Evolutionary conservation across 2,797 vertebrate species (phyloP).

Genomic region (Melanotaenia trifasciata): DNA sequence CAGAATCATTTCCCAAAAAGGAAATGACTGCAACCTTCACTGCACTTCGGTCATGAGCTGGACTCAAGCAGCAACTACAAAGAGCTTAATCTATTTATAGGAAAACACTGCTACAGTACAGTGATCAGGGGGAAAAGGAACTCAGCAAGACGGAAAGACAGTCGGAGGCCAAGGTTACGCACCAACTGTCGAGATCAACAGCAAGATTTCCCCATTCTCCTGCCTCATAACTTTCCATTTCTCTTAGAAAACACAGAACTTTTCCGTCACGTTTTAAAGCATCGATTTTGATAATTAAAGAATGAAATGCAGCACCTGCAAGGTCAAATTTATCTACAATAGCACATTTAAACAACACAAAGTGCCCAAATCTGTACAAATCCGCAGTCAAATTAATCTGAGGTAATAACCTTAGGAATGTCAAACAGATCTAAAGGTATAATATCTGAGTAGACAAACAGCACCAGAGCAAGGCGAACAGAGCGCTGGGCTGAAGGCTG

Average conservation of each 20-base stretch:
- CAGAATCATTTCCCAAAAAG: conserved; percentile 77
- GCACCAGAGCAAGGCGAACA: too few relatives aligned
- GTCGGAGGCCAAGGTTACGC: conserved; percentile 62
- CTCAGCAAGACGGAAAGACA: conserved; percentile 66
- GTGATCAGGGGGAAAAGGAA: conserved; percentile 63
- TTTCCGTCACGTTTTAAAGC: conserved; percentile 56
- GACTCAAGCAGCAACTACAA: conserved; percentile 67
- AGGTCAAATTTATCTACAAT: too few relatives aligned
- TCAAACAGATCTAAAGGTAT: conserved; percentile 4
- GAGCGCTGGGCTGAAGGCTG: too few relatives aligned
- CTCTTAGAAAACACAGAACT: conserved; percentile 54
- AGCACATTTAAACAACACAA: too few relatives aligned
- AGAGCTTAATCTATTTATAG: conserved; percentile 85
- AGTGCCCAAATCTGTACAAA: too few relatives aligned
- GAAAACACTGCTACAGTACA: conserved; percentile 80
- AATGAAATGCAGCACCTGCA: conserved; percentile 44
- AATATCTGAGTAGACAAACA: conserved; percentile 9
- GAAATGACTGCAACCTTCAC: conserved; percentile 75
- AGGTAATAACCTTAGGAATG: conserved; percentile 41
- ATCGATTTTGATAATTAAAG: conserved; percentile 58
- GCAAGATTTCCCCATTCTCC: conserved; percentile 35
- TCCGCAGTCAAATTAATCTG: conserved; percentile 31
- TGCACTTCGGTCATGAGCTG: conserved; percentile 72
- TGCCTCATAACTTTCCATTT: conserved; percentile 56
- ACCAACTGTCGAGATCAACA: conserved; percentile 64